Evolutionary conservation across 2,797 vertebrate species (phyloP).

Genomic region (Sebastes steindachneri): DNA sequence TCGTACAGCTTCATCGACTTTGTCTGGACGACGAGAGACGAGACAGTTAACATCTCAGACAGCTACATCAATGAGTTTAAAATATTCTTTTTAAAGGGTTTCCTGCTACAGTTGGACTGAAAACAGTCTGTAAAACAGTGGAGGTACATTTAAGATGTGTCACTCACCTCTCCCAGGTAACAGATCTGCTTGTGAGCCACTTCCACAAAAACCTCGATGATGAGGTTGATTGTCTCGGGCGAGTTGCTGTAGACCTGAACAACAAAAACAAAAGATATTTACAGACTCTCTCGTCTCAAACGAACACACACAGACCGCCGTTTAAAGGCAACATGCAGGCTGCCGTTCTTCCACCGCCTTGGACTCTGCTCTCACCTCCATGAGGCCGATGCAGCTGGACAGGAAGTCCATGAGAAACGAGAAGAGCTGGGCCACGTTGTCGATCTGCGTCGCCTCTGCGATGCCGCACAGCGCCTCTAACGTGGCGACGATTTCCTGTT

Average conservation of each 20-base stretch:
- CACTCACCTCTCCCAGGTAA: slow-evolving; percentile 95
- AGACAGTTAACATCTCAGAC: background rate
- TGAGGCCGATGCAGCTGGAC: slow-evolving; percentile 97
- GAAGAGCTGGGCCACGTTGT: slow-evolving; percentile 96
- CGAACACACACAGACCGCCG: background rate
- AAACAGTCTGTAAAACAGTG: background rate
- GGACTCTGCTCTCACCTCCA: slow-evolving; percentile 85
- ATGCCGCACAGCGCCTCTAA: slow-evolving; percentile 97
- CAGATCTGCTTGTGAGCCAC: slow-evolving; percentile 99
- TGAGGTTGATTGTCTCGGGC: slow-evolving; percentile 98
- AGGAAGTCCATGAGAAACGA: slow-evolving; percentile 99
- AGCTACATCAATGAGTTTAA: background rate
- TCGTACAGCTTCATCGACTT: slow-evolving; percentile 99
- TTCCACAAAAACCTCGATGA: slow-evolving; percentile 99
- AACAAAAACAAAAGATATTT: background rate
- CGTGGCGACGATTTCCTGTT: slow-evolving; percentile 94
- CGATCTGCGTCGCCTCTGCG: slow-evolving; percentile 98
- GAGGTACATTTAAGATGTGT: no score
- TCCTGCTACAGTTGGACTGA: background rate
- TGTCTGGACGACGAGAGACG: slow-evolving; percentile 75
- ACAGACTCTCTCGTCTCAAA: no score
- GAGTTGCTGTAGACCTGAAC: slow-evolving; percentile 91
- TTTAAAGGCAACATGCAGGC: background rate
- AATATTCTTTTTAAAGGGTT: background rate
- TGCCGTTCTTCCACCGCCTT: no score